Percentiles rank a stretch among this genome's conserved stretches.
Conservation (phyloP, 2,797 vertebrate species). For the Parambassis ranga region DNA sequence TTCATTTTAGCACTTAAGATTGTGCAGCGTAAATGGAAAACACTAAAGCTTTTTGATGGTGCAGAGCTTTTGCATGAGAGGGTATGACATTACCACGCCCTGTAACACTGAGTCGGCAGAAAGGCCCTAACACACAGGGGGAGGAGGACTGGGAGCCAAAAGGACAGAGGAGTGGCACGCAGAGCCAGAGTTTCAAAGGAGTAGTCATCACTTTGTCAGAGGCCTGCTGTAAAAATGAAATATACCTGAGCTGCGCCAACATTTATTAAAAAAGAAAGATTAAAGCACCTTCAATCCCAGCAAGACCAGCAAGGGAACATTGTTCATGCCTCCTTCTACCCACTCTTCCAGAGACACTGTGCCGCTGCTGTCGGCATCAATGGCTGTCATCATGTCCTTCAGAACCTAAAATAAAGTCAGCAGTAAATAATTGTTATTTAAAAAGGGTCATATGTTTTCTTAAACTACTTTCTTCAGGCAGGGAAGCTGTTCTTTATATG, state of each 20-base stretch:
- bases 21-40: slow-evolving; percentile 57
- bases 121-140: not conserved
- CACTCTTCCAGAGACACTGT: slow-evolving; percentile 91
- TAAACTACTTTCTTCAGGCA: not conserved
- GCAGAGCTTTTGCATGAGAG: slow-evolving; percentile 48
- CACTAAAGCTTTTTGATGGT: slow-evolving; percentile 35
- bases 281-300: slow-evolving; percentile 86
- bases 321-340: slow-evolving; percentile 92
- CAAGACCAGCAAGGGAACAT: slow-evolving; percentile 89
- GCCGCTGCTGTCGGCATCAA: slow-evolving; percentile 90
- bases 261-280: slow-evolving; percentile 1
- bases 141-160: slow-evolving; percentile 31
- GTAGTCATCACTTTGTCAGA: slow-evolving; percentile 16
- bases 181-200: slow-evolving; percentile 19
- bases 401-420: slow-evolving; percentile 82
- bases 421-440: slow-evolving; percentile 16
- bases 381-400: slow-evolving; percentile 93
- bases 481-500: slow-evolving; percentile 16
- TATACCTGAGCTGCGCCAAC: not conserved
- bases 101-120: slow-evolving; percentile 60
- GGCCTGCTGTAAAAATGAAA: slow-evolving; percentile 38
- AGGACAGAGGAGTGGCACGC: slow-evolving; percentile 27
- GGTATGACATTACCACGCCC: slow-evolving; percentile 62
- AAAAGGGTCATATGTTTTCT: not conserved
- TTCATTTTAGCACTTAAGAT: not conserved